Conservation (phyloP, 2,888 invertebrate genomes). For the Diarsia mendica region DNA sequence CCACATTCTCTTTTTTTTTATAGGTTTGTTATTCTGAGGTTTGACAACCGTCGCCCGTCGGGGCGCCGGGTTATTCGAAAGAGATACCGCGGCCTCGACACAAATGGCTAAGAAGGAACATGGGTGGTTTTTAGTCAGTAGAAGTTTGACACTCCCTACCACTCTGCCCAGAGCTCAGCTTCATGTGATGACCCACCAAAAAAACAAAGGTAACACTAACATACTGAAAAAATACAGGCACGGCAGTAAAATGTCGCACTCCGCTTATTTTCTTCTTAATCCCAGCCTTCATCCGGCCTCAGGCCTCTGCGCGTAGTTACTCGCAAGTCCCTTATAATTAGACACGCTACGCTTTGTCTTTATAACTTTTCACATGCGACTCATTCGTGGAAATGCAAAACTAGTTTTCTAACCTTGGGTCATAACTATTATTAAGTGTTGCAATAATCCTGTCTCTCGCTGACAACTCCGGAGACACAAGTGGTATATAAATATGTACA, state of each 20-base stretch:
- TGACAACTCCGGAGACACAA: constrained; percentile 46
- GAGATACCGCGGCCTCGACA: too few relatives aligned
- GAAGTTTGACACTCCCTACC: too few relatives aligned
- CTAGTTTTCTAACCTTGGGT: constrained; percentile 41
- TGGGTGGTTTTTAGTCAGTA: too few relatives aligned
- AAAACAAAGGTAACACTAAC: too few relatives aligned
- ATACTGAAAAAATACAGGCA: constrained; percentile 6
- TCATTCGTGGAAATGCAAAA: constrained; percentile 55
- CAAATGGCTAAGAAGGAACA: too few relatives aligned
- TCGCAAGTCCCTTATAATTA: constrained; percentile 56
- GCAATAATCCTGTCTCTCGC: constrained; percentile 51
- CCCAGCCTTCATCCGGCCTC: constrained; percentile 16
- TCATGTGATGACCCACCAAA: too few relatives aligned
- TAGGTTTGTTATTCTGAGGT: background rate
- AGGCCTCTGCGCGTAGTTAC: constrained; percentile 38
- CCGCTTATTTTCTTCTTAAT: constrained; percentile 29
- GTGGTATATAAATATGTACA: constrained; percentile 47
- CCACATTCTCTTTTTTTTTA: too few relatives aligned
- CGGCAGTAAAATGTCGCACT: background rate
- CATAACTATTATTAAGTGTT: constrained; percentile 50
- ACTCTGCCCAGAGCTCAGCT: too few relatives aligned
- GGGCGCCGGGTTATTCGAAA: too few relatives aligned
- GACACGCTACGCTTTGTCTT: constrained; percentile 56
- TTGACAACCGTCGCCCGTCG: background rate
- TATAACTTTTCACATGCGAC: constrained; percentile 56